These are phyloP conservation scores for Spongilla lacustris DNA, from an alignment of 37 sponge, comb jelly and placozoan genomes.

Conservation along the genomic window DNA sequence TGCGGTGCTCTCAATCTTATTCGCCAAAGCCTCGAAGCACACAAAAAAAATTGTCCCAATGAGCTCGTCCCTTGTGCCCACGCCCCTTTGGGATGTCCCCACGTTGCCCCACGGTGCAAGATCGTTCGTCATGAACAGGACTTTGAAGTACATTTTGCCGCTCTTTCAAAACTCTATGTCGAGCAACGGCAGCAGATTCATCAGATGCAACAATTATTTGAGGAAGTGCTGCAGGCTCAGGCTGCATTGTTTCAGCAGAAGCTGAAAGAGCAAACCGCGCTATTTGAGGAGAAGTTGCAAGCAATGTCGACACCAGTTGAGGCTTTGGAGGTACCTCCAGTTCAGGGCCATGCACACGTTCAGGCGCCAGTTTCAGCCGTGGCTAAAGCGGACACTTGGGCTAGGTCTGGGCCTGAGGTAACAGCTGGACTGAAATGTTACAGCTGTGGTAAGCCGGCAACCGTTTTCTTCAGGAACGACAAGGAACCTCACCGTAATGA, in stretches of 20 bases:
- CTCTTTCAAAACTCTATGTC: background rate
- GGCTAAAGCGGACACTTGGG: too few species aligned
- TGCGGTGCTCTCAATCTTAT: background rate
- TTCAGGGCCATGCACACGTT: too few species aligned
- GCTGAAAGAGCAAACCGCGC: background rate
- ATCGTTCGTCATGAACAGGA: background rate
- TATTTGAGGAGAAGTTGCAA: too few species aligned
- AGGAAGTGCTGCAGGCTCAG: background rate
- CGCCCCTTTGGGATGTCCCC: background rate
- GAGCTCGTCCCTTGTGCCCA: background rate
- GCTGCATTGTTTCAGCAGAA: background rate
- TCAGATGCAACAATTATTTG: background rate
- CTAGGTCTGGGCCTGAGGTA: too few species aligned
- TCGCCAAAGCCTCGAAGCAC: background rate
- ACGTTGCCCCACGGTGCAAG: background rate
- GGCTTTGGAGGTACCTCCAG: too few species aligned
- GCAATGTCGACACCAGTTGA: background rate
- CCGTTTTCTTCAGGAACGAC: too few species aligned
- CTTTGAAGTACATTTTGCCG: background rate
- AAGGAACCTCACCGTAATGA: too few species aligned
- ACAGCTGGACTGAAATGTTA: too few species aligned
- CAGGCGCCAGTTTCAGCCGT: too few species aligned
- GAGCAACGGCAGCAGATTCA: background rate
- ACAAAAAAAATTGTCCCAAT: background rate
- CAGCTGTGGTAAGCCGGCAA: too few species aligned